Evolutionary conservation across 2,113 vertebrate genomes (phyloP), one percentile per base, ranked within the genome.

Genomic region (Sander lucioperca): DNA sequence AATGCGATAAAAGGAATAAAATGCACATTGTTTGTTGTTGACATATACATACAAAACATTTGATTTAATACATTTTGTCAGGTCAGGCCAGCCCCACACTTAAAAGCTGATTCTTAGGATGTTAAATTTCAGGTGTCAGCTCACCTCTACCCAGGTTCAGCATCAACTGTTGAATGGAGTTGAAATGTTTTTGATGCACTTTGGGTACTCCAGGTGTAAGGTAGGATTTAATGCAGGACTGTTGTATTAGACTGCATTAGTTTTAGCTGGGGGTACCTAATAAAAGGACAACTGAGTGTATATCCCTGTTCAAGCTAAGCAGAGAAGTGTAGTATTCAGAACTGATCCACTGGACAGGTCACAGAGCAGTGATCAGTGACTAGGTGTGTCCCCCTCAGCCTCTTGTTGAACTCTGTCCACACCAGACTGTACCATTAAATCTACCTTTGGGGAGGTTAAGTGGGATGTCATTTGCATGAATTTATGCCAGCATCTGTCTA

Each of bases 401-500:
- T 83, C 81, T 64, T 27, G 76, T 84, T 94, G 90, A 93, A 92
- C 92, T 92, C 84, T 92, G 87, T 92, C 91, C 92, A 76, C 66
- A 56, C 48, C 82, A 72, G 78, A 88, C 85, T 77, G 70, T 72
- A 80, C 79, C 63, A 73, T 79, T 90, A 89, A 90, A 92, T 91
- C 88, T 86, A 84, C 76, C 78, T 77, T 11, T n/a, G n/a, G n/a
- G n/a, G 19, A 67, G 85, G 83, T 84, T 83, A 88, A 83, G 79
- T 62, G 23, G 63, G 69, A 67, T 88, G 90, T 87, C 91, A 90
- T 94, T 94, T 93, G 88, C 94, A 94, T 94, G 89, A 93, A 95
- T 95, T 94, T 93, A 94, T 93, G 94, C 85, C 83, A 68, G 88
- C 61, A 94, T 93, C 89, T 79, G 88, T 91, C 90, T 89, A 89